These are phyloP conservation scores for Dasyprocta punctata DNA, from an alignment of 2,113 vertebrate genomes.

Conservation along the genomic window DNA sequence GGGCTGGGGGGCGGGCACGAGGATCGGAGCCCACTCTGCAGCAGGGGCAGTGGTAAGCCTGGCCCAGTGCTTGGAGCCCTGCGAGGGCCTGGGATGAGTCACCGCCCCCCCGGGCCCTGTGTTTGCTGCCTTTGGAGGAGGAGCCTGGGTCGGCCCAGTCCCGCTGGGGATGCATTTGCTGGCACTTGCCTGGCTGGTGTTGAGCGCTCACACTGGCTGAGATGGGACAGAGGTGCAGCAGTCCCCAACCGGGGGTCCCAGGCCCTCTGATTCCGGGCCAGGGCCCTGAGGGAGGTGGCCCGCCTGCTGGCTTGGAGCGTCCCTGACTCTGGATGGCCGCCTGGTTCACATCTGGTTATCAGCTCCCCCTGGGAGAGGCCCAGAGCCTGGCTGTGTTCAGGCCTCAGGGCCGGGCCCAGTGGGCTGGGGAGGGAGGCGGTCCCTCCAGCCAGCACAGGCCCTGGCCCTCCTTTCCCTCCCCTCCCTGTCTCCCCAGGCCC, in stretches of 20 bases:
- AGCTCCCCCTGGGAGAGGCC: neutral
- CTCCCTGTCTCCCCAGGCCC: accelerated
- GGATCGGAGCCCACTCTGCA: neutral
- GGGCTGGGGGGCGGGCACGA: too few relatives aligned
- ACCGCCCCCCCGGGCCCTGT: accelerated
- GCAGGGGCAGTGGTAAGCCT: neutral
- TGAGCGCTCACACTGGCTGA: neutral
- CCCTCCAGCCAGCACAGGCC: neutral
- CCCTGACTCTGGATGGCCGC: neutral
- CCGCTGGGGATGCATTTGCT: accelerated
- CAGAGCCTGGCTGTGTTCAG: neutral
- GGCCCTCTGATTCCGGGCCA: accelerated
- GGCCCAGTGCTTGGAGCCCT: neutral
- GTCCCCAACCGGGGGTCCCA: neutral
- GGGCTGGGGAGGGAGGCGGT: neutral
- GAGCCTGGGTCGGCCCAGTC: neutral
- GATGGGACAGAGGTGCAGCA: neutral
- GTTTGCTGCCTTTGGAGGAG: neutral
- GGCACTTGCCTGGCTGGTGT: neutral
- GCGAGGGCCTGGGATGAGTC: neutral
- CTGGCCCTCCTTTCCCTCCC: accelerated
- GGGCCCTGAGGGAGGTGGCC: neutral
- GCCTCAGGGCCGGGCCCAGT: neutral
- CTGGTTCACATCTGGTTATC: neutral
- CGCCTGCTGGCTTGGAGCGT: accelerated